These are phyloP conservation scores for Cyclura pinguis DNA, from an alignment of 2,797 vertebrate genomes.

Conservation along the genomic window DNA sequence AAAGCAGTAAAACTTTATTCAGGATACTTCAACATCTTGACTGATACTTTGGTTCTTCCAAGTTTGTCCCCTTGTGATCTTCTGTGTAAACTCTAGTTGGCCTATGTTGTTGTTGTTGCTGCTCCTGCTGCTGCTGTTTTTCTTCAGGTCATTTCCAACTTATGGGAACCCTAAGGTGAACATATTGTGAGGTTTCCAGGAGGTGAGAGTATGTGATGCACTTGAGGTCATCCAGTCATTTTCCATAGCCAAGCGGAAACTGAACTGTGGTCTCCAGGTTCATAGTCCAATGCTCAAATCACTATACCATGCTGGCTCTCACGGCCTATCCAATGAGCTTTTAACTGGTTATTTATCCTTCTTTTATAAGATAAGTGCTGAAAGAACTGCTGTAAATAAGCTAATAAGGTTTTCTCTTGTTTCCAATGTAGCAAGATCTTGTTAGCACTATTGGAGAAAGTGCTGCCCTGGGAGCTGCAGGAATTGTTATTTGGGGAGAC, in stretches of 20 bases:
- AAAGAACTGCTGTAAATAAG: constrained; percentile 34
- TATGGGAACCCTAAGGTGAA: too few relatives aligned
- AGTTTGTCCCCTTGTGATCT: background rate
- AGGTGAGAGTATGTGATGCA: too few relatives aligned
- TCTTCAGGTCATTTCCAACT: too few relatives aligned
- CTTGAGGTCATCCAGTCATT: too few relatives aligned
- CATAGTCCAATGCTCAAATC: too few relatives aligned
- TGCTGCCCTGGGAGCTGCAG: constrained; percentile 84
- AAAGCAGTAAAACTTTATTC: background rate
- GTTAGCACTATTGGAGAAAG: constrained; percentile 85
- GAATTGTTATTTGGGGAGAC: constrained; percentile 85
- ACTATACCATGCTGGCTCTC: too few relatives aligned
- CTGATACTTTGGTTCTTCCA: background rate
- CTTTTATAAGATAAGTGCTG: constrained; percentile 14
- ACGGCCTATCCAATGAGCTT: background rate
- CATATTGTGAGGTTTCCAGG: too few relatives aligned
- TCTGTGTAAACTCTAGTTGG: too few relatives aligned
- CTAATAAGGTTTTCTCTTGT: constrained; percentile 48
- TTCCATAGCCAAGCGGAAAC: too few relatives aligned
- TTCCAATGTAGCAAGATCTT: constrained; percentile 81
- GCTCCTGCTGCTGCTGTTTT: too few relatives aligned
- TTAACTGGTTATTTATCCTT: background rate
- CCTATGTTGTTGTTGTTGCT: too few relatives aligned
- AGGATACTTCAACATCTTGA: background rate
- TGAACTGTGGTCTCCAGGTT: too few relatives aligned